Evolutionary conservation across 2,797 vertebrate genomes (phyloP), one percentile per base, ranked within the genome.

Genomic region (Urophycis tenuis): DNA sequence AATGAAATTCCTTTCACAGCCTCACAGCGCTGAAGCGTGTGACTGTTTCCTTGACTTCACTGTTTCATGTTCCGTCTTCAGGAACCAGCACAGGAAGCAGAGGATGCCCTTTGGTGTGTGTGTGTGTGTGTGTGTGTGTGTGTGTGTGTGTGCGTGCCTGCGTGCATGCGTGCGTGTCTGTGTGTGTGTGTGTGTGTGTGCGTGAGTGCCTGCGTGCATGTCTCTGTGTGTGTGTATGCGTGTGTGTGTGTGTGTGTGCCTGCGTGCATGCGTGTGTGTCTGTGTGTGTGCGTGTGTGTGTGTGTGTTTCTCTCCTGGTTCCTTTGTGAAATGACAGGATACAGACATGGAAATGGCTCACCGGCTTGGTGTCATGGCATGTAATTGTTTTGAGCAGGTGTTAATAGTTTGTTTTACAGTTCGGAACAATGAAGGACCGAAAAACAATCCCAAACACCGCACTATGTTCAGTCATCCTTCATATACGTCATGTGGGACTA

Each of bases 281-380:
- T 75, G 74, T 60, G 74, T 49, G n/a, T 64, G 25, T 67, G 74
- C 36, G 73, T 75, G 74, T 72, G 74, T 49, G n/a, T 64, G 25
- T 69, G 74, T 60, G 67, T 19, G 6, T 77, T 84, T 80, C 35
- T 80, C 78, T 87, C 83, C 80, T 78, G 72, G 30, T 77, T 77
- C 78, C 87, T 90, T 89, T 86, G 87, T 88, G 84, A 39, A 75
- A 82, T 85, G 84, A 79, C 88, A 90, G 91, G 91, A 93, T 86
- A 72, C 90, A 92, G 89, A 85, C 72, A 87, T 87, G 91, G 91
- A 93, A 90, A 84, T 77, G 83, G 88, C 87, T 82, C 69, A 30
- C 30, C 88, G 86, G 75, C 77, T 85, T 0, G 5, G 3, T 82
- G 80, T 78, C 71, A 79, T 39, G 49, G 45, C 79, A 73, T 71